Evolutionary conservation across 1,140 invertebrate genomes (phyloP).

Genomic region (Philotrypesis tridentata): DNA sequence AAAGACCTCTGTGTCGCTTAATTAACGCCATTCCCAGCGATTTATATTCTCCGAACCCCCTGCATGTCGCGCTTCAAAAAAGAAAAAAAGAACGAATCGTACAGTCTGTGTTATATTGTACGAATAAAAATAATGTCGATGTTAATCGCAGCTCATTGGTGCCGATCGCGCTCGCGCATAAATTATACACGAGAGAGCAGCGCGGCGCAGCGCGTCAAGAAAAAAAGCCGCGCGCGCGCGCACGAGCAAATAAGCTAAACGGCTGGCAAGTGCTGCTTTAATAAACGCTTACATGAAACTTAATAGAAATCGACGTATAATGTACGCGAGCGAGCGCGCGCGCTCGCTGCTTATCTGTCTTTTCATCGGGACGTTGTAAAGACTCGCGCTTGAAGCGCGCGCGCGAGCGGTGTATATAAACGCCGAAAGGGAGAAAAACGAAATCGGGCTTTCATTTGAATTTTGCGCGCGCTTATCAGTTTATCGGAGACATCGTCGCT

Average conservation of each 20-base stretch:
- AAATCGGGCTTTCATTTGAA: constrained; percentile 36
- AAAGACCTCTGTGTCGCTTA: neutral
- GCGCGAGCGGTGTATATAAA: neutral
- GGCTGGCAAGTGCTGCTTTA: constrained; percentile 18
- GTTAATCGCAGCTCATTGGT: constrained; percentile 23
- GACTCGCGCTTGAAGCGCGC: constrained; percentile 3
- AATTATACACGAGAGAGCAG: constrained; percentile 2
- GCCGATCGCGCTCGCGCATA: neutral
- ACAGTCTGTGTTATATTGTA: neutral
- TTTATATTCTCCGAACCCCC: neutral
- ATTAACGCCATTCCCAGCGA: neutral
- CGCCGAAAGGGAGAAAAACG: neutral
- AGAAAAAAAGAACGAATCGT: too few species aligned
- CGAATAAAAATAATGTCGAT: neutral
- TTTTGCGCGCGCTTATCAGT: constrained; percentile 38
- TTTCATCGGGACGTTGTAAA: constrained; percentile 40
- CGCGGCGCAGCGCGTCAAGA: neutral
- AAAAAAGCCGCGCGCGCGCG: neutral
- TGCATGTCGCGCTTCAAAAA: neutral
- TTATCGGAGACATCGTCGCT: constrained; percentile 45
- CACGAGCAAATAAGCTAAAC: constrained; percentile 9
- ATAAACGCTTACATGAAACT: constrained; percentile 42
- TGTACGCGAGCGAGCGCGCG: too few species aligned
- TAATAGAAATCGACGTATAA: constrained; percentile 39
- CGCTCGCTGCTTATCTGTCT: constrained; percentile 7